These are phyloP conservation scores for Homalodisca vitripennis DNA, from an alignment of 1,140 invertebrate species.

Conservation along the genomic window DNA sequence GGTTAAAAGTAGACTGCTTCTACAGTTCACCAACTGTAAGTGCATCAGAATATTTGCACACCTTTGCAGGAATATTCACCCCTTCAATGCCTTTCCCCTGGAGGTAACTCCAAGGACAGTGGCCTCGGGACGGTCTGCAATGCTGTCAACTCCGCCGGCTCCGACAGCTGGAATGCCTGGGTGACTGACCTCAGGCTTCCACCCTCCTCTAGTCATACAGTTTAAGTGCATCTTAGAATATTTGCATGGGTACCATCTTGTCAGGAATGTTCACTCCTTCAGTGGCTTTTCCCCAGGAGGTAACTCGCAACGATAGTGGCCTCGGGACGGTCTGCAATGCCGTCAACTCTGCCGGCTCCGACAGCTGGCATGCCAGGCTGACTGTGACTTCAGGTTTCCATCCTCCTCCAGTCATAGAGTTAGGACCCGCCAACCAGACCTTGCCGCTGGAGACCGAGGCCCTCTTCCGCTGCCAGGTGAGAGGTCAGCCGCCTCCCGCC, in stretches of 20 bases:
- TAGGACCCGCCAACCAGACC: constrained; percentile 90
- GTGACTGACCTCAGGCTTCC: constrained; percentile 71
- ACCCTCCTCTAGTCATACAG: too few species aligned
- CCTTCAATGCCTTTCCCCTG: too few species aligned
- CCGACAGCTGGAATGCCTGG: constrained; percentile 69
- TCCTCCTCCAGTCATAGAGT: constrained; percentile 79
- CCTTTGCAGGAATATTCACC: too few species aligned
- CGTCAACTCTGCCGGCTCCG: constrained; percentile 76
- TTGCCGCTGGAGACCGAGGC: constrained; percentile 72
- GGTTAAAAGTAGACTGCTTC: too few species aligned
- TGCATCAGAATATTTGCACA: too few species aligned
- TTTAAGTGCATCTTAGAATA: too few species aligned
- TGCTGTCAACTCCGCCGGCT: constrained; percentile 78
- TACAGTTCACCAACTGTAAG: too few species aligned
- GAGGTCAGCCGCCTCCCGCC: constrained; percentile 69
- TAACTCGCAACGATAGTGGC: constrained; percentile 61
- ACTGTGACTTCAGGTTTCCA: constrained; percentile 74
- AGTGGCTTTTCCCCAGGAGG: too few species aligned
- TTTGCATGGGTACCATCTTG: too few species aligned
- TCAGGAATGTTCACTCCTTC: too few species aligned
- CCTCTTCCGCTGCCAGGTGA: constrained; percentile 62
- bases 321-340: constrained; percentile 75
- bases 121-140: constrained; percentile 72
- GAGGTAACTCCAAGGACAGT: constrained; percentile 60
- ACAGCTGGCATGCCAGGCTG: constrained; percentile 69